Evolutionary conservation across 2,113 vertebrate species (phyloP).

Genomic region (Tragelaphus scriptus): DNA sequence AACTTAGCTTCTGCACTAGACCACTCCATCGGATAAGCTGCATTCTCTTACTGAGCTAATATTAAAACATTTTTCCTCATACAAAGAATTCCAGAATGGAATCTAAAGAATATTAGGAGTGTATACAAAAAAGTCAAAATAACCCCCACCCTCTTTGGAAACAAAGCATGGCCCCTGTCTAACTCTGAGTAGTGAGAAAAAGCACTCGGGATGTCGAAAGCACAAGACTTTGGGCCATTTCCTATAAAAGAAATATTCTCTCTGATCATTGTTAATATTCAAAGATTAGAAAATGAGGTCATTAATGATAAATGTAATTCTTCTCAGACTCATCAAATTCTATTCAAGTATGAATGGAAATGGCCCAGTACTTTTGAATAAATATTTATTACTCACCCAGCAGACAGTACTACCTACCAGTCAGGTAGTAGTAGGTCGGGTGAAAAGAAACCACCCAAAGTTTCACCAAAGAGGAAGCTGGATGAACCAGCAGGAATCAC

Average conservation of each 20-base stretch:
- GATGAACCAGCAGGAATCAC: not conserved
- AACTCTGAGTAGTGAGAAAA: not conserved
- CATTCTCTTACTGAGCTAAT: constrained; percentile 17
- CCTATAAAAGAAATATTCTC: not conserved
- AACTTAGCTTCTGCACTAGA: not conserved
- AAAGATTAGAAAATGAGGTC: constrained; percentile 30
- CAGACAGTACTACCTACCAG: not conserved
- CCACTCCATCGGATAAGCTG: not conserved
- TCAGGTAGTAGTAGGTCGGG: not conserved
- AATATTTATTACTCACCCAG: not conserved
- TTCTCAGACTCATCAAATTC: not conserved
- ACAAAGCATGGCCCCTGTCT: not conserved
- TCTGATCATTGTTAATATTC: constrained; percentile 22
- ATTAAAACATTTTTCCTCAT: not conserved
- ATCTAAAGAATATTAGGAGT: not conserved
- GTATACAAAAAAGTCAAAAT: not conserved
- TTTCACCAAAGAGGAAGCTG: not conserved
- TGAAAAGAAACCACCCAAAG: not conserved
- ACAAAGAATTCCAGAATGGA: not conserved
- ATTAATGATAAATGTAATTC: not conserved
- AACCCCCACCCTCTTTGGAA: not conserved
- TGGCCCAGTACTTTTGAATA: not conserved
- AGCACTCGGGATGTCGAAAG: not conserved
- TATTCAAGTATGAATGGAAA: constrained; percentile 17
- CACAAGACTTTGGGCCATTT: not conserved